phyloP scores from a whole-genome alignment of 2,888 invertebrate species.

The Dryococelus australis region DNA sequence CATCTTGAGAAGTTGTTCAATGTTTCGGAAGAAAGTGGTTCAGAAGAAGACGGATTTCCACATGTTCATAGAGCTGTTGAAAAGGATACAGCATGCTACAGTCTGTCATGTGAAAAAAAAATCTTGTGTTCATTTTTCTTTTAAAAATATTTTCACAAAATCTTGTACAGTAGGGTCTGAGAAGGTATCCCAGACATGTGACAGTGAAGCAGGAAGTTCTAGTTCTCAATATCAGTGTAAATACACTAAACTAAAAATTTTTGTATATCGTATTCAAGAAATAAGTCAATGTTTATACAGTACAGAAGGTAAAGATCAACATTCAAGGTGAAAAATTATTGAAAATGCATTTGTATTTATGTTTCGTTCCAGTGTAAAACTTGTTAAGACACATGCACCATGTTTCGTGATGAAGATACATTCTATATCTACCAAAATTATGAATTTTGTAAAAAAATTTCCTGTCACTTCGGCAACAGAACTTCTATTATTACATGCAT shows the following conservation, averaged over 20 bases:
- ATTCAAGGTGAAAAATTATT: neutral
- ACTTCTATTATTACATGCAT: neutral
- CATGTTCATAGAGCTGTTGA: neutral
- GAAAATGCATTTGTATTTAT: too few species aligned
- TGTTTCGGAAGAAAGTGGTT: neutral
- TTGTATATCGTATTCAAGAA: neutral
- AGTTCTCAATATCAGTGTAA: neutral
- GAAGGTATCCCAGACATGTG: neutral
- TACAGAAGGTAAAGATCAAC: neutral
- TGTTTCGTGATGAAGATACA: neutral
- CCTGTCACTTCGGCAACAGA: neutral
- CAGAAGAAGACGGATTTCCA: too few species aligned
- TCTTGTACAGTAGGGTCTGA: neutral
- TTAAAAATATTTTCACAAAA: neutral
- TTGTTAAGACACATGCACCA: neutral
- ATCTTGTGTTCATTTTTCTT: neutral
- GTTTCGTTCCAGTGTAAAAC: neutral
- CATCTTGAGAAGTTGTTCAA: neutral
- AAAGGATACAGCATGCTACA: neutral
- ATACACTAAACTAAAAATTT: neutral
- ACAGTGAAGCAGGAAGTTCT: neutral
- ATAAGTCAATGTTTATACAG: neutral
- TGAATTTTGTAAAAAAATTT: neutral
- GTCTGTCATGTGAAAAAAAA: neutral
- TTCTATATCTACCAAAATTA: neutral